A percentile compares a stretch with the other conserved stretches of the same genome.
These are phyloP conservation scores for Lepidochrysops patricia DNA, from an alignment of 2,888 invertebrate genomes.

Conservation along the genomic window DNA sequence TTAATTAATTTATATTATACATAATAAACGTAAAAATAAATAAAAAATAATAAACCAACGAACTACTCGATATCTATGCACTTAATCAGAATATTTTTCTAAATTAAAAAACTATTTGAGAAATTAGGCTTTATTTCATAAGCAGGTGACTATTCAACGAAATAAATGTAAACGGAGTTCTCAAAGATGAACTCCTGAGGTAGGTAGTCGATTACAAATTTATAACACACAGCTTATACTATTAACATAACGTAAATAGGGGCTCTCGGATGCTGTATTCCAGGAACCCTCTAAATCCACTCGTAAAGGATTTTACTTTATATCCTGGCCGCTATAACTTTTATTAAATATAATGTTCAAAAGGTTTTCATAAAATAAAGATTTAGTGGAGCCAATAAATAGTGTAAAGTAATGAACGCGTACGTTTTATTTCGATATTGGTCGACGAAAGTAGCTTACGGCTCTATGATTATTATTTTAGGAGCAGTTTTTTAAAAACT, in stretches of 20 bases:
- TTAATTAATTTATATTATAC: no score
- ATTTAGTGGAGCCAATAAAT: constrained; percentile 4
- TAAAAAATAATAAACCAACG: no score
- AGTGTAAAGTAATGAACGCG: not conserved
- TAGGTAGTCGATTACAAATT: not conserved
- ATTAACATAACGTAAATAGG: constrained; percentile 6
- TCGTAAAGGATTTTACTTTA: constrained; percentile 10
- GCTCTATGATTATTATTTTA: no score
- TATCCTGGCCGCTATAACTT: not conserved
- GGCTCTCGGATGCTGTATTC: not conserved
- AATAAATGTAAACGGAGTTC: not conserved
- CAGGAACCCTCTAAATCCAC: constrained; percentile 9
- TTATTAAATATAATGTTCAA: constrained; percentile 10
- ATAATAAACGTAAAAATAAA: no score
- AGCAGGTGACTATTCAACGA: not conserved
- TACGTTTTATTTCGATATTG: not conserved
- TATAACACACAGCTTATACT: constrained; percentile 3
- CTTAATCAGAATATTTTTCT: not conserved
- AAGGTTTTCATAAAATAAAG: constrained; percentile 12
- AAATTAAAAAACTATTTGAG: not conserved
- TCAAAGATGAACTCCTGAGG: not conserved
- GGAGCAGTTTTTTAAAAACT: no score
- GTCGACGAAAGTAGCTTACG: not conserved
- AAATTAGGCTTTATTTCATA: not conserved
- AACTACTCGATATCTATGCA: no score